These are phyloP conservation scores for Megaleporinus macrocephalus DNA, from an alignment of 2,113 vertebrate species.

Conservation along the genomic window DNA sequence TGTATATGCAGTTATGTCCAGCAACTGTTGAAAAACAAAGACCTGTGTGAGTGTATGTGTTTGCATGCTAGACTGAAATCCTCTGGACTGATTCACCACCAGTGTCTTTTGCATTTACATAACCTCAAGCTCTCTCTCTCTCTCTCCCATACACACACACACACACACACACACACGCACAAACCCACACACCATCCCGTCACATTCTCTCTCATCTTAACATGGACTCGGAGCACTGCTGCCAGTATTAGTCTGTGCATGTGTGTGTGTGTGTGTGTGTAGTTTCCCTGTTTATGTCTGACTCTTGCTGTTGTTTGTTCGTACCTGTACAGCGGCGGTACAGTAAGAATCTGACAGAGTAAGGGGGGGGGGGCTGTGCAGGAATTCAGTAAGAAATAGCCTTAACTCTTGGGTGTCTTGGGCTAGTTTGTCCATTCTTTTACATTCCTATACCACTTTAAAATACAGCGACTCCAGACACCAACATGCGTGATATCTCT, in stretches of 20 bases:
- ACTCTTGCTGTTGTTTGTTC: neutral
- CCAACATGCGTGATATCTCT: no score
- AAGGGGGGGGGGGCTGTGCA: neutral
- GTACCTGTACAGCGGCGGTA: neutral
- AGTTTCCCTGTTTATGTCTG: slow-evolving; percentile 11
- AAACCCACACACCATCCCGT: slow-evolving; percentile 30
- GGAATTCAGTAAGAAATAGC: no score
- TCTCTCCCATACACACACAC: neutral
- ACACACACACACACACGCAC: slow-evolving; percentile 28
- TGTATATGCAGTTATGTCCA: neutral
- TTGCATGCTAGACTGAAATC: neutral
- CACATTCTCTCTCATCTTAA: slow-evolving; percentile 28
- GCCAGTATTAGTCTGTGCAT: neutral
- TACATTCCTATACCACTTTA: no score
- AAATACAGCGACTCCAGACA: no score
- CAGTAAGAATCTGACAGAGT: slow-evolving; percentile 29
- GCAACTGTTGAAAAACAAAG: neutral
- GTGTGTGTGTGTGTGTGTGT: slow-evolving; percentile 30
- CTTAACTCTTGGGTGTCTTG: no score
- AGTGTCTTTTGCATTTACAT: slow-evolving; percentile 5
- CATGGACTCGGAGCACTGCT: slow-evolving; percentile 1
- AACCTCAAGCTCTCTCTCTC: slow-evolving; percentile 9
- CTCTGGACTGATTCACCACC: neutral
- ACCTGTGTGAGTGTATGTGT: slow-evolving; percentile 32
- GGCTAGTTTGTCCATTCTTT: no score